phyloP scores from a whole-genome alignment of 2,113 vertebrate genomes.

The Circaetus cinerascens region DNA sequence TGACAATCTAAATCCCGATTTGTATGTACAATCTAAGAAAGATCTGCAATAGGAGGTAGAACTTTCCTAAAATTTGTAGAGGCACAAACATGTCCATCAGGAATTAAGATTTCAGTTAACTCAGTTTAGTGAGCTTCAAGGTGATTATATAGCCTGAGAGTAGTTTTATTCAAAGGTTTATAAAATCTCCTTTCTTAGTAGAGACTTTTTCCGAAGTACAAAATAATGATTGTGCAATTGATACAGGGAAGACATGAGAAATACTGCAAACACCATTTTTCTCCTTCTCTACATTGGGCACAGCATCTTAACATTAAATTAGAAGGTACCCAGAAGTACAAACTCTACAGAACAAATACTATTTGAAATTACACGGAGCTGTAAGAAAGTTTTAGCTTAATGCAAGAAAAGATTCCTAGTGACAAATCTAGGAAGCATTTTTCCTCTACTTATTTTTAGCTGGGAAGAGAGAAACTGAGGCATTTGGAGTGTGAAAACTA shows the following conservation, averaged over 20 bases:
- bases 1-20: not conserved
- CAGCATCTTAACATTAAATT: not conserved
- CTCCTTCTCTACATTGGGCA: not conserved
- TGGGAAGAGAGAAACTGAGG: not conserved
- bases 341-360: not conserved
- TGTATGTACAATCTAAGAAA: not conserved
- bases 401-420: too few relatives aligned
- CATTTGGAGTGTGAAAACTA: not conserved
- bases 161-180: not conserved
- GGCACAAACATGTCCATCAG: not conserved
- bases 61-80: not conserved
- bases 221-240: not conserved
- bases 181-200: not conserved
- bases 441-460: too few relatives aligned
- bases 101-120: not conserved
- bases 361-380: too few relatives aligned
- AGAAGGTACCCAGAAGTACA: not conserved
- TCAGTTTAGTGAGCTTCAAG: not conserved
- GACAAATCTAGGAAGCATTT: too few relatives aligned
- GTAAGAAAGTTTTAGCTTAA: too few relatives aligned
- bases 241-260: too few relatives aligned
- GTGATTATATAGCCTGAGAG: not conserved
- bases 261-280: too few relatives aligned
- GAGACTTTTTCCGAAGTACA: fast-evolving
- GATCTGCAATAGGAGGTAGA: not conserved